Evolutionary conservation across 2,113 vertebrate species (phyloP), one percentile per base, ranked within the genome.

Genomic region (Leuciscus idus): DNA sequence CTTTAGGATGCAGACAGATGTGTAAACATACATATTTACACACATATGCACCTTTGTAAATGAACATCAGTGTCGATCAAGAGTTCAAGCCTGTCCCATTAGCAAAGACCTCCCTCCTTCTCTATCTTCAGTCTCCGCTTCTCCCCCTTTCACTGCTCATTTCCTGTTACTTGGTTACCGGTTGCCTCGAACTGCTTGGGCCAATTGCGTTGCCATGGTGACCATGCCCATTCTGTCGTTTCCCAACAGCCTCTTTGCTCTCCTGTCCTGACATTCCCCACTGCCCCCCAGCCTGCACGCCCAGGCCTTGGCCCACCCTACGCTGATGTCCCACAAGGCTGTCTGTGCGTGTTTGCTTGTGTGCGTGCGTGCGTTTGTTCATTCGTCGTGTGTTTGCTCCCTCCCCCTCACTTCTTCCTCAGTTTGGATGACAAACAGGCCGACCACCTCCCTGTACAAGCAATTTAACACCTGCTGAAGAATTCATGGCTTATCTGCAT

Each of bases 111-210:
- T 62, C 39, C 68, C 28, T 74, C 39, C 64, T 78, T 83, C 87
- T 87, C 76, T 36, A 76, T 70, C 84, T 68, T 84, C 39, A 75
- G 21, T 86, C 80, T 84, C 61, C 26, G 80, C 64, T 43, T 81
- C 88, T 84, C 88, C 91, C 91, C 91, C 89, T 86, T 88, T 90
- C 91, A 90, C 92, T 92, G 86, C 89, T 92, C 91, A 92, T 94
- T 95, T 94, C 93, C 93, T 95, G 95, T 96, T 95, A 95, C 94
- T 95, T 93, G 95, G 95, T 95, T 96, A 96, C 94, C 94, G 91
- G 93, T 94, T 94, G 92, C 95, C 92, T 91, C 82, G 89, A 93
- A 94, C 92, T 92, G 93, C 93, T 92, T 92, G 93, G 94, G 94
- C 94, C 91, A 91, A 92, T 93, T 94, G 93, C 90, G 95, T 96